These are phyloP conservation scores for Podarcis raffonei DNA, from an alignment of 2,113 vertebrate species.

Conservation along the genomic window DNA sequence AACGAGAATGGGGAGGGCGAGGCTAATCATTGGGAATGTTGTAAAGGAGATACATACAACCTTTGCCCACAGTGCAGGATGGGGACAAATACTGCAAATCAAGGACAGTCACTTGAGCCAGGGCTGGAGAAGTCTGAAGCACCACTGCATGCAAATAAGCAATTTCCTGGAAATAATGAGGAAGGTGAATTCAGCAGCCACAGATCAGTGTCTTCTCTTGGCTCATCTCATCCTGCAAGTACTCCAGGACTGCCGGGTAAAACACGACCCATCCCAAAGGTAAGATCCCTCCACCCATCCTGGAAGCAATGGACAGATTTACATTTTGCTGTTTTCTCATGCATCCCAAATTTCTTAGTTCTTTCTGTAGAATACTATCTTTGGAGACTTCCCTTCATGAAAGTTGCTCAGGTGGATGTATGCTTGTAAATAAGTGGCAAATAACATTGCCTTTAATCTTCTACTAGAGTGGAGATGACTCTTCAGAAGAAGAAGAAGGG, in stretches of 20 bases:
- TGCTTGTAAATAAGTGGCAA: neutral
- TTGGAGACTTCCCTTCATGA: neutral
- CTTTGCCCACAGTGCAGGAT: slow-evolving; percentile 83
- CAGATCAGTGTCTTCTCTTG: slow-evolving; percentile 58
- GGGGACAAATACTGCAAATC: slow-evolving; percentile 32
- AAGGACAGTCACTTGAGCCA: neutral
- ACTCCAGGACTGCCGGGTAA: slow-evolving; percentile 82
- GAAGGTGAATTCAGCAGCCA: slow-evolving; percentile 60
- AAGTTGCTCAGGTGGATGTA: neutral
- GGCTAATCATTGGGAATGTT: slow-evolving; percentile 81
- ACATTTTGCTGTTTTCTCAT: neutral
- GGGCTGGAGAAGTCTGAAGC: slow-evolving; percentile 71
- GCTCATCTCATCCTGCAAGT: slow-evolving; percentile 73
- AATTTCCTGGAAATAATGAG: slow-evolving; percentile 62
- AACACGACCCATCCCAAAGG: slow-evolving; percentile 88
- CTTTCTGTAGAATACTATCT: neutral
- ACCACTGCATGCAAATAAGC: slow-evolving; percentile 68
- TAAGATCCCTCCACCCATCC: slow-evolving; percentile 54
- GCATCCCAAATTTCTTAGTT: neutral
- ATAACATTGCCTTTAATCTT: slow-evolving; percentile 19
- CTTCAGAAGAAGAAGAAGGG: slow-evolving; percentile 97
- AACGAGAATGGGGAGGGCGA: slow-evolving; percentile 50
- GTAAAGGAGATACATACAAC: slow-evolving; percentile 81
- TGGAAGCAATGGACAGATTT: neutral
- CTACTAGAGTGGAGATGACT: slow-evolving; percentile 89